Evolutionary conservation across 2,888 invertebrate genomes (phyloP).

Genomic region (Arge pagana): DNA sequence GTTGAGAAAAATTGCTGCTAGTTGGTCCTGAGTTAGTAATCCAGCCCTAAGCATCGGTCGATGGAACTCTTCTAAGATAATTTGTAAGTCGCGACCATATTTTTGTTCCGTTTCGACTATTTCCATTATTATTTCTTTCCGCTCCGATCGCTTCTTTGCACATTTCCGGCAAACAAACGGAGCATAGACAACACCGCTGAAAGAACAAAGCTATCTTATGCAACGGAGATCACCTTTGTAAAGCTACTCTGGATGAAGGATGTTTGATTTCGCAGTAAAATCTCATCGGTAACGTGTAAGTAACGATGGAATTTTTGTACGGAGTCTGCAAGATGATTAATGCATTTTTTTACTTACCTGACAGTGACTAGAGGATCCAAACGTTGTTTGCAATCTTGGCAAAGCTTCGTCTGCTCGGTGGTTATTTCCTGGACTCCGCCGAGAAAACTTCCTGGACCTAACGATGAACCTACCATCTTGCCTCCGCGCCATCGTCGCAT

Average conservation of each 20-base stretch:
- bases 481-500: constrained; percentile 50
- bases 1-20: constrained; percentile 91
- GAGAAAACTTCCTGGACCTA: constrained; percentile 58
- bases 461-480: constrained; percentile 56
- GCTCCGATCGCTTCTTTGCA: constrained; percentile 82
- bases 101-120: constrained; percentile 96
- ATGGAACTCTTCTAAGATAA: constrained; percentile 91
- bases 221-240: neutral
- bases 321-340: no score
- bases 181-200: constrained; percentile 71
- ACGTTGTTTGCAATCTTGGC: constrained; percentile 86
- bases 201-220: neutral
- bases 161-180: constrained; percentile 87
- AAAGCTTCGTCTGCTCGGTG: constrained; percentile 62
- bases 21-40: constrained; percentile 85
- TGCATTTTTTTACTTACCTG: no score
- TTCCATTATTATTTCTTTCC: constrained; percentile 93
- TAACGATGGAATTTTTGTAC: no score
- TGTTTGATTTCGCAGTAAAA: no score
- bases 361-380: constrained; percentile 78
- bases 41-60: constrained; percentile 93
- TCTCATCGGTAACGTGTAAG: no score
- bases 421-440: constrained; percentile 63
- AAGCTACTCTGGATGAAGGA: neutral
- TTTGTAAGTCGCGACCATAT: constrained; percentile 90